Base-by-base conservation (phyloP, 1,140 invertebrate genomes). In the Pentalonia nigronervosa region DNA sequence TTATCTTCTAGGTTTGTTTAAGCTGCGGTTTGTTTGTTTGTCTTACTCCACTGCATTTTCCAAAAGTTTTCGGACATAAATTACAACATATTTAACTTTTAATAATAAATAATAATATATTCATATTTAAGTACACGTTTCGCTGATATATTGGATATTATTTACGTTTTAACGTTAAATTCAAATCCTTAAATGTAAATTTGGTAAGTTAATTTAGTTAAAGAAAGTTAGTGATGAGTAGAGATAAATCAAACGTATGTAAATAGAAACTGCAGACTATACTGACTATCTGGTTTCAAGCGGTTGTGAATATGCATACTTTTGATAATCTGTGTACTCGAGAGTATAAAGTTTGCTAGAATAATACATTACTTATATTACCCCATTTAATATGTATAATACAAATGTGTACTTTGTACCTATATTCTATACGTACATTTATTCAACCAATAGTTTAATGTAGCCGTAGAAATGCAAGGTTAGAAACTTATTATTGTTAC, bases 401-500 rank as follows among this genome's bases (percentile, higher is more conserved):
- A 50, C 47, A 88, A 88, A 88, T 88, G 50, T n/a, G 17, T 48
- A 17, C 25, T 21, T 41, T 76, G 23, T 47, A 47, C n/a, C 20
- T 50, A 53, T 53, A 48, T 30, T 47, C 30, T 21, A 87, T 34
- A 83, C 1, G 20, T 21, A 36, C 36, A 41, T 86, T 86, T 86
- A 86, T 88, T 88, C 14, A 48, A 88, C 47, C 20, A 88, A 88
- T 88, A 88, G 30, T 30, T 41, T 30, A 17, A 36, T 14, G 60
- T 67, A 88, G 7, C 86, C 47, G 30, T 50, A 88, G 86, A 88
- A 88, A 88, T 48, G n/a, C 84, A 87, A 87, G 41, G 84, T 87
- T 48, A 20, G 84, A n/a, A 3, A 83, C 7, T 76, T 36, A 81
- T 81, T 36, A 36, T 36, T 36, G 20, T 6, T 83, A 36, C 76